Conservation (phyloP, 2,888 invertebrate species). For the Sphaerophoria rueppellii region DNA sequence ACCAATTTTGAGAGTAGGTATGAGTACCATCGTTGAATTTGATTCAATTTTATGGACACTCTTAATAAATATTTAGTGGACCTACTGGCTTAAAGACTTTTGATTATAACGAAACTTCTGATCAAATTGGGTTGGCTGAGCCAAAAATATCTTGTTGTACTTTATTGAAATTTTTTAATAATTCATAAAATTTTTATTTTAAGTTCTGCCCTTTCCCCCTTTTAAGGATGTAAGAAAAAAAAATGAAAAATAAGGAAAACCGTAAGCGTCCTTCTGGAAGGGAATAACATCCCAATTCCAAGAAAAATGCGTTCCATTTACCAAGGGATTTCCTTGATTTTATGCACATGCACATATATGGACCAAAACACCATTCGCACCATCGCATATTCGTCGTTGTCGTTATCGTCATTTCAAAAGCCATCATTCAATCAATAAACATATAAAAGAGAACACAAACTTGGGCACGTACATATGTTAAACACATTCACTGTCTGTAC, state of each 20-base stretch:
- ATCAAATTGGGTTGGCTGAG: too few relatives aligned
- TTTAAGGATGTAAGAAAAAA: too few relatives aligned
- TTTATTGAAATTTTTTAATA: too few relatives aligned
- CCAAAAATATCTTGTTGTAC: too few relatives aligned
- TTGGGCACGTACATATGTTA: conserved; percentile 68
- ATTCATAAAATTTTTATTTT: too few relatives aligned
- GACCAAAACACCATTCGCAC: background rate
- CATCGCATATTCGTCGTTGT: background rate
- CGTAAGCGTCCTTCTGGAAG: conserved; percentile 33
- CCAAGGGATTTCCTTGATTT: background rate
- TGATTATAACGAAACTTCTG: conserved; percentile 77
- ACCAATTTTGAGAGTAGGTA: background rate
- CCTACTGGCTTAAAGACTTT: conserved; percentile 80
- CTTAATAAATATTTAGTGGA: conserved; percentile 68
- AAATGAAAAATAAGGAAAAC: background rate
- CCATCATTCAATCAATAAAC: conserved; percentile 60
- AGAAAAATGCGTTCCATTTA: background rate
- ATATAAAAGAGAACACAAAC: conserved; percentile 56
- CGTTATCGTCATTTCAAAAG: background rate
- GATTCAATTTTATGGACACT: background rate
- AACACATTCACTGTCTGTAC: conserved; percentile 53
- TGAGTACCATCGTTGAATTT: conserved; percentile 1
- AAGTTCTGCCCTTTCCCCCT: too few relatives aligned
- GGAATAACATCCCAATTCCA: background rate
- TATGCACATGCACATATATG: conserved; percentile 3